phyloP scores from a whole-genome alignment of 2,888 invertebrate genomes.

The Rhodophaea formosa region DNA sequence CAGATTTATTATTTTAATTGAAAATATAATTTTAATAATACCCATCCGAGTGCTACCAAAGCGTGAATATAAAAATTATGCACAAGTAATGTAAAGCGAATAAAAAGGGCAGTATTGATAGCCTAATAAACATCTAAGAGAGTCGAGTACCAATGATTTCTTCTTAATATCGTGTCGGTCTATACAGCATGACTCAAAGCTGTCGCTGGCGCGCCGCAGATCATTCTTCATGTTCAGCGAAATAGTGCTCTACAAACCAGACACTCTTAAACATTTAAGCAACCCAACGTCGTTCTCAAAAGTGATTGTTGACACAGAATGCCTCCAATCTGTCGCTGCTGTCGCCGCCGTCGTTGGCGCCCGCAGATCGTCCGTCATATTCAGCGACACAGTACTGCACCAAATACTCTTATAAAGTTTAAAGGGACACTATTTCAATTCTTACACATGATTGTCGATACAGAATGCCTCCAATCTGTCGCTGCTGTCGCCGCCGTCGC shows the following conservation, averaged over 20 bases:
- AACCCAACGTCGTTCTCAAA: neutral
- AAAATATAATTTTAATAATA: no score
- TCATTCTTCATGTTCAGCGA: slow-evolving; percentile 95
- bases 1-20: no score
- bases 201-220: slow-evolving; percentile 85
- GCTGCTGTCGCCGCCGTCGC: slow-evolving; percentile 87
- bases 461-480: slow-evolving; percentile 85
- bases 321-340: slow-evolving; percentile 85
- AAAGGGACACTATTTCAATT: no score
- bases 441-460: neutral
- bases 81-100: no score
- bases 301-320: slow-evolving; percentile 61
- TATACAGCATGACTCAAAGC: slow-evolving; percentile 68
- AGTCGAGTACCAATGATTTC: no score
- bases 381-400: slow-evolving; percentile 90
- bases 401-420: no score
- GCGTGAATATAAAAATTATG: no score
- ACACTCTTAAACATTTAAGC: slow-evolving; percentile 14
- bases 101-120: no score
- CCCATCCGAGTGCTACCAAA: no score
- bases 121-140: no score
- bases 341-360: slow-evolving; percentile 86
- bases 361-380: slow-evolving; percentile 92
- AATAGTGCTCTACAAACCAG: slow-evolving; percentile 85
- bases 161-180: no score